Conservation (phyloP, 2,888 invertebrate genomes). For the Sphaerophoria taeniata region DNA sequence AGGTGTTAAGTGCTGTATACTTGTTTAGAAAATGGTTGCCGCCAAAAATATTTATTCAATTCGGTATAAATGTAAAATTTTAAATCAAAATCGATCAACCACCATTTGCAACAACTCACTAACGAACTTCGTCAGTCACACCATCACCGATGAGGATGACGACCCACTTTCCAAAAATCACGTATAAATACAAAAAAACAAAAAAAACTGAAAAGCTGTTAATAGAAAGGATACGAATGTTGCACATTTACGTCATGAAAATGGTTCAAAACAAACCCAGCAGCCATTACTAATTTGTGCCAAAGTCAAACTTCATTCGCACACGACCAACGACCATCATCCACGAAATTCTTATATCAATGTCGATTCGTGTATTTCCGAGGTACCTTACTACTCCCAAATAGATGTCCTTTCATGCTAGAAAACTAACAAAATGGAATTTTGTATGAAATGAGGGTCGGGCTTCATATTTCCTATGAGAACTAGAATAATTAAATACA, state of each 20-base stretch:
- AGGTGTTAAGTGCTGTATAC: constrained; percentile 14
- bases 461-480: constrained; percentile 62
- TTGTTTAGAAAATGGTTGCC: constrained; percentile 3
- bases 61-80: too few relatives aligned
- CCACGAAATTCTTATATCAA: constrained; percentile 11
- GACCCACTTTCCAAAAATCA: background rate
- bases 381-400: background rate
- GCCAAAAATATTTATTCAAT: too few relatives aligned
- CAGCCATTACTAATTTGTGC: constrained; percentile 67
- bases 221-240: constrained; percentile 29
- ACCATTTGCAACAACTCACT: too few relatives aligned
- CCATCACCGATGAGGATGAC: background rate
- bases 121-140: background rate
- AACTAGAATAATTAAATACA: constrained; percentile 67
- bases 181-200: constrained; percentile 1
- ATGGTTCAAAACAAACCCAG: constrained; percentile 36
- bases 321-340: constrained; percentile 41
- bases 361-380: constrained; percentile 9
- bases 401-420: background rate
- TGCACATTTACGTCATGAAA: too few relatives aligned
- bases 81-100: too few relatives aligned
- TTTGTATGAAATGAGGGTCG: constrained; percentile 42
- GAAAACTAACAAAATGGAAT: constrained; percentile 38
- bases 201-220: constrained; percentile 46
- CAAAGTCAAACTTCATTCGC: constrained; percentile 48